phyloP scores from a whole-genome alignment of 2,797 vertebrate species.

The Coregonus suidteri region DNA sequence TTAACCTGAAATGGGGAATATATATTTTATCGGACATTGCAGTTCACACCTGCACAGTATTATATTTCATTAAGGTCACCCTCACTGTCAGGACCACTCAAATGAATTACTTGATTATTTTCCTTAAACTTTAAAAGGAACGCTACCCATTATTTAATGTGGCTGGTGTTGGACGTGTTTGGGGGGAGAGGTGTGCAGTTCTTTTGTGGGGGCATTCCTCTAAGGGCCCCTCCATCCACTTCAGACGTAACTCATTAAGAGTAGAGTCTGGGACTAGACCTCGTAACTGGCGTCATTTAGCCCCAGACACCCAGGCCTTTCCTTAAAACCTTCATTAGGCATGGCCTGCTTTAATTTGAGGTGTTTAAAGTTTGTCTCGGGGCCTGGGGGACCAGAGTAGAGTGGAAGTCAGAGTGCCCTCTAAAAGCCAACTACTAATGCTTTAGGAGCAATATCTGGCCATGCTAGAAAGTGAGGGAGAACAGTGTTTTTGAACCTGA shows the following conservation, averaged over 20 bases:
- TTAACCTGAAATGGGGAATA: conserved; percentile 26
- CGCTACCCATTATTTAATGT: conserved; percentile 51
- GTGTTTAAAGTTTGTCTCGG: conserved; percentile 64
- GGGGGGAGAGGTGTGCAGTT: conserved; percentile 27
- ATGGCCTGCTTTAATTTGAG: conserved; percentile 59
- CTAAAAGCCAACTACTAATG: conserved; percentile 37
- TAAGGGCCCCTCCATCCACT: conserved; percentile 56
- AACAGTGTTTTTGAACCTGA: too few species aligned
- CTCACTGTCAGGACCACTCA: conserved; percentile 49
- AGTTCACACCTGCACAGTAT: conserved; percentile 21
- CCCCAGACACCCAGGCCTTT: conserved; percentile 46
- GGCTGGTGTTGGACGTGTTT: conserved; percentile 43
- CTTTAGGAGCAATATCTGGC: not conserved
- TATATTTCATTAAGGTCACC: conserved; percentile 61
- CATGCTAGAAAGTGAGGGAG: too few species aligned
- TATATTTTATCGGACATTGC: conserved; percentile 23
- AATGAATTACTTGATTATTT: conserved; percentile 54
- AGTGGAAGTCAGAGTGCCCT: conserved; percentile 66
- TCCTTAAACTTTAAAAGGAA: conserved; percentile 45
- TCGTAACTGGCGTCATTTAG: conserved; percentile 59
- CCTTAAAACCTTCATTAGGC: conserved; percentile 64
- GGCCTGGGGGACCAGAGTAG: conserved; percentile 48
- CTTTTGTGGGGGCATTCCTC: conserved; percentile 41
- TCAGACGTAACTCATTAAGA: conserved; percentile 72
- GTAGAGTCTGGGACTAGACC: conserved; percentile 50